phyloP scores from a whole-genome alignment of 2,888 invertebrate genomes.

The Linnaemya tessellans region DNA sequence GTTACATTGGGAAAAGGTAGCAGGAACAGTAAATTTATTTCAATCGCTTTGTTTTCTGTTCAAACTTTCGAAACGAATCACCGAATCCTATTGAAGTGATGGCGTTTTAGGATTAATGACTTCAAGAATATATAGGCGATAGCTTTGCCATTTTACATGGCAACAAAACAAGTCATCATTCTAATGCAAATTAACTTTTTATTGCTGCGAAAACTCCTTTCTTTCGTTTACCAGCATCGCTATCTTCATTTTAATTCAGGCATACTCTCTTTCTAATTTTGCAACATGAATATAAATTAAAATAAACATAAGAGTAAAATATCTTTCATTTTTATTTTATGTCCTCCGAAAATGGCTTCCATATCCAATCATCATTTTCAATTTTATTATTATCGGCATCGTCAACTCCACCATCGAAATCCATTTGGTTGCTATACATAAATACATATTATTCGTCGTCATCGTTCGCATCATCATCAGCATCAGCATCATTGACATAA shows the following conservation, averaged over 20 bases:
- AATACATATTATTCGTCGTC: slow-evolving; percentile 21
- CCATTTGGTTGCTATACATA: too few relatives aligned
- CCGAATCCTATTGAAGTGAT: too few relatives aligned
- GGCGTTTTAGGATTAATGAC: too few relatives aligned
- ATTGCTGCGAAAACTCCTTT: neutral
- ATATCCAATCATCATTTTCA: slow-evolving; percentile 71
- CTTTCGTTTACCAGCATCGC: neutral
- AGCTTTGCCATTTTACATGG: neutral
- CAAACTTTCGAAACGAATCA: too few relatives aligned
- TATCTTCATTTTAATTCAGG: neutral
- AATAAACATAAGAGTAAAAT: slow-evolving; percentile 38
- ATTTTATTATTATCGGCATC: slow-evolving; percentile 67
- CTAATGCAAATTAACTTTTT: neutral
- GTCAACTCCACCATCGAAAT: slow-evolving; percentile 50
- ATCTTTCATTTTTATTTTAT: slow-evolving; percentile 54
- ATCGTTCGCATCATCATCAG: slow-evolving; percentile 9
- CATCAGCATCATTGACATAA: slow-evolving; percentile 33
- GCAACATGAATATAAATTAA: slow-evolving; percentile 33
- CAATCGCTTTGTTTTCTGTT: too few relatives aligned
- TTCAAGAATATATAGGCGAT: too few relatives aligned
- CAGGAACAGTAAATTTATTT: too few relatives aligned
- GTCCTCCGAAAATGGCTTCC: slow-evolving; percentile 66
- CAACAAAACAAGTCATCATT: neutral
- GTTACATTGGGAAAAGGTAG: too few relatives aligned
- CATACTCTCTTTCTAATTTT: slow-evolving; percentile 11